These are phyloP conservation scores for Cricetomys ansorgei DNA, from an alignment of 2,113 vertebrate genomes.

Conservation along the genomic window DNA sequence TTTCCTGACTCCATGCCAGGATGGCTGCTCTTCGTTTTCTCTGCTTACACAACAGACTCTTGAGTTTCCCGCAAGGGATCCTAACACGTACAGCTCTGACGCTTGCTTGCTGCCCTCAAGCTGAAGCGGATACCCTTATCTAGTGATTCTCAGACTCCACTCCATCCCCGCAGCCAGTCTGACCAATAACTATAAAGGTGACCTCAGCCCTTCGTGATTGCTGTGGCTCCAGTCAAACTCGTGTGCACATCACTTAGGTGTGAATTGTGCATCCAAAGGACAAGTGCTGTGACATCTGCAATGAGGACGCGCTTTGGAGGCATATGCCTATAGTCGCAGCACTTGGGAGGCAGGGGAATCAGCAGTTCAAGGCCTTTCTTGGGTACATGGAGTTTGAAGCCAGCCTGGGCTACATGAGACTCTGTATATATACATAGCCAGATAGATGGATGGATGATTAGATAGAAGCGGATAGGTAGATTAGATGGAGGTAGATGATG, in stretches of 20 bases:
- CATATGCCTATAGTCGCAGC: neutral
- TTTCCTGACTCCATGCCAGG: neutral
- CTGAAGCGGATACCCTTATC: rapidly evolving
- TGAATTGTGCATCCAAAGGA: neutral
- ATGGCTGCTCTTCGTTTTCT: neutral
- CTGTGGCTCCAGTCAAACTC: neutral
- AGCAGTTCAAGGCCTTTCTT: neutral
- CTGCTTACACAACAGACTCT: neutral
- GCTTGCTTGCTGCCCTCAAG: neutral
- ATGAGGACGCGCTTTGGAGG: neutral
- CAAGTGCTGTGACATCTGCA: neutral
- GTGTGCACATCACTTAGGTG: neutral
- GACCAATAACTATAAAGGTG: neutral
- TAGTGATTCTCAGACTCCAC: neutral
- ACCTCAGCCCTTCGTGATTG: neutral
- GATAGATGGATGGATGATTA: too few species aligned
- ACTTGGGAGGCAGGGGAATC: neutral
- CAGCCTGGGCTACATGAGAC: neutral
- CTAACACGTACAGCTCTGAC: neutral
- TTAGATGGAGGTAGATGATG: too few species aligned
- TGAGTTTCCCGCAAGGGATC: neutral
- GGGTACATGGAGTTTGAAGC: neutral
- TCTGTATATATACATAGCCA: too few species aligned
- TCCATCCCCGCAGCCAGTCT: neutral
- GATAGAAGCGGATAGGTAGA: too few species aligned